A percentile compares a stretch with the other conserved stretches of the same genome.
Conservation (phyloP, 2,888 invertebrate species). For the Tipula confusa region DNA sequence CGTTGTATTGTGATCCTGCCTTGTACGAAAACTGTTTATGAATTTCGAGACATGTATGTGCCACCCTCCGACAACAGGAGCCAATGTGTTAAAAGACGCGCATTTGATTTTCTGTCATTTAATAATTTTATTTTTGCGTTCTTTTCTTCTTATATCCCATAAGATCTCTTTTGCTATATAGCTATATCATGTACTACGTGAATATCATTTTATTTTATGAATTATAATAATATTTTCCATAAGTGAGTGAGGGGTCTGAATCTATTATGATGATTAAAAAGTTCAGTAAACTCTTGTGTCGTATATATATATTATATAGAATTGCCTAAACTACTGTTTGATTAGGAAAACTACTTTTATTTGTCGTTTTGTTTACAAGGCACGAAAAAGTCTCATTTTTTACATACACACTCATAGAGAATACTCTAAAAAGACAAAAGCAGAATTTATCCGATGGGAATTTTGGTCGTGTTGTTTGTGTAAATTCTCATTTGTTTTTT, state of each 20-base stretch:
- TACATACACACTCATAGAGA: neutral
- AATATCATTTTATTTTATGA: conserved; percentile 3
- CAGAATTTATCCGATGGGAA: neutral
- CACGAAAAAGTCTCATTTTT: conserved; percentile 9
- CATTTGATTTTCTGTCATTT: neutral
- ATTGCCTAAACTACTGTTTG: conserved; percentile 20
- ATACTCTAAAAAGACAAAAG: neutral
- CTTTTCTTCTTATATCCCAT: neutral
- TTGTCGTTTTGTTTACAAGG: neutral
- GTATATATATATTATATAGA: neutral
- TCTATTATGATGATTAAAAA: conserved; percentile 20
- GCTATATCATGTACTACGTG: neutral
- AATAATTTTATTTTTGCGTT: neutral
- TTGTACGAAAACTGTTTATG: no score
- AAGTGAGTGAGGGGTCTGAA: neutral
- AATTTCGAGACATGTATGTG: no score
- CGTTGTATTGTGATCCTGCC: no score
- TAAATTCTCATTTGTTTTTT: neutral
- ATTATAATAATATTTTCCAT: neutral
- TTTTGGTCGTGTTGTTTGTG: neutral
- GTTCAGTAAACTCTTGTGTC: neutral
- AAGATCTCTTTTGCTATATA: neutral
- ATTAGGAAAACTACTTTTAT: conserved; percentile 12
- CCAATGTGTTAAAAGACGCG: conserved; percentile 25
- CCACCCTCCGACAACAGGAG: no score